Evolutionary conservation across 2,113 vertebrate species (phyloP), one percentile per base, ranked within the genome.

Genomic region (Osmerus mordax): DNA sequence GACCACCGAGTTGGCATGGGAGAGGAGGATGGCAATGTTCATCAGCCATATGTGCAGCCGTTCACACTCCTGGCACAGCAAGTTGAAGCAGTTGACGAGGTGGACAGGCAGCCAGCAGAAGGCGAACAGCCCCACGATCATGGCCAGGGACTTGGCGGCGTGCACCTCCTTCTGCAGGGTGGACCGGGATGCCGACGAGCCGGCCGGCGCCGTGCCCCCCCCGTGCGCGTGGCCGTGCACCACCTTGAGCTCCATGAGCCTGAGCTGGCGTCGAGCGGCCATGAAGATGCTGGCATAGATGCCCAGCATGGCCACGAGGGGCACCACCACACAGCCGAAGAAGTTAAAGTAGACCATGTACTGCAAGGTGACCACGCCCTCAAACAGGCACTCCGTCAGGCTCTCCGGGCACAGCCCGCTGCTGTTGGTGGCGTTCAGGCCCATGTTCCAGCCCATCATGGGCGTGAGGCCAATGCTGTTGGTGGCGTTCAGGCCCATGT

Each of bases 271-370:
- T 8, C 95, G 92, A 0, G 97, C 97, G 0, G 92, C 96, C 95
- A 97, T 92, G 85, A 99, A 99, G 83, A 99, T 99, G 64, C 94
- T 84, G 71, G 90, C 70, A 65, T 98, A 99, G 88, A 99, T 94
- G 64, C 89, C 93, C 79, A 98, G 89, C 97, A 99, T 98, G 67
- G 93, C 86, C 53, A 96, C 62, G 47, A 99, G 91, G 0, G 97
- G 97, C 56, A 93, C 25, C 56, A 97, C 88, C 32, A 99, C 95
- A 0, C 93, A 99, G 13, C 94, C 94, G 0, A 99, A 95, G 87
- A 99, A 99, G 84, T 99, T 99, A 87, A 96, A 99, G 83, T 95
- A 98, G 54, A 98, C 92, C 96, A 99, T 99, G 88, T 99, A 99
- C 83, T 94, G 92, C 94, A 99, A 92, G 65, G 92, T 92, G 47